phyloP scores from a whole-genome alignment of 2,888 invertebrate genomes.

The Yponomeuta malinellus region DNA sequence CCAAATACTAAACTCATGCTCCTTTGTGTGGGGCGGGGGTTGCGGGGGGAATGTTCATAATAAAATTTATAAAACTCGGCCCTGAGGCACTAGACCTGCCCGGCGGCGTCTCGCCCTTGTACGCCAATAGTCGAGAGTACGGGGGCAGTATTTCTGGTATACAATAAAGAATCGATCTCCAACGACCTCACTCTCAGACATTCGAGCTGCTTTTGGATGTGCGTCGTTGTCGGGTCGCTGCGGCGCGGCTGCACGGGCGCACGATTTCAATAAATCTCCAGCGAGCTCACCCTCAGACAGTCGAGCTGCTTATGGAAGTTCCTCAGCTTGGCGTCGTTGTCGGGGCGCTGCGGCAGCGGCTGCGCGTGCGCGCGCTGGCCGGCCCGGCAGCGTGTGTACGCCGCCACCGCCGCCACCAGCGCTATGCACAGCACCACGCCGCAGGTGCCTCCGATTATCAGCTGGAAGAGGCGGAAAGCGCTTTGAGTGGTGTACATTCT shows the following conservation, averaged over 20 bases:
- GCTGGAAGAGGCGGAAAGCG: constrained; percentile 30
- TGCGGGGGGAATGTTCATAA: too few species aligned
- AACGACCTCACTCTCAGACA: constrained; percentile 55
- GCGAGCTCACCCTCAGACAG: constrained; percentile 56
- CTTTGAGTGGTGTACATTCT: too few species aligned
- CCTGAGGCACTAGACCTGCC: too few species aligned
- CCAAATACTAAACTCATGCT: too few species aligned
- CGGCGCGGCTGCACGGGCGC: constrained; percentile 56
- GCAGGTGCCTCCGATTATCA: constrained; percentile 60
- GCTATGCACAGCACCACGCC: constrained; percentile 57
- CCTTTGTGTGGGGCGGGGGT: too few species aligned
- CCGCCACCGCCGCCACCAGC: constrained; percentile 51
- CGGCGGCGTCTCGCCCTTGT: too few species aligned
- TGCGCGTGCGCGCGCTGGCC: constrained; percentile 51
- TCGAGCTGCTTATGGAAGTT: constrained; percentile 71
- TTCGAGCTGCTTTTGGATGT: constrained; percentile 70
- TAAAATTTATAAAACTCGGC: too few species aligned
- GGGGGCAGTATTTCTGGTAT: neutral
- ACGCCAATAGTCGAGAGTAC: too few species aligned
- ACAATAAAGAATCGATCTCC: neutral
- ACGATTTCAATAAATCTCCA: constrained; percentile 16
- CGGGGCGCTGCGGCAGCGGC: constrained; percentile 55
- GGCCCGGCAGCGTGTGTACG: constrained; percentile 53
- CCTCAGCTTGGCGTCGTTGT: constrained; percentile 61
- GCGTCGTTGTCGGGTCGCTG: constrained; percentile 62